Evolutionary conservation across 1,140 invertebrate genomes (phyloP).

Genomic region (Sesamia nonagrioides): DNA sequence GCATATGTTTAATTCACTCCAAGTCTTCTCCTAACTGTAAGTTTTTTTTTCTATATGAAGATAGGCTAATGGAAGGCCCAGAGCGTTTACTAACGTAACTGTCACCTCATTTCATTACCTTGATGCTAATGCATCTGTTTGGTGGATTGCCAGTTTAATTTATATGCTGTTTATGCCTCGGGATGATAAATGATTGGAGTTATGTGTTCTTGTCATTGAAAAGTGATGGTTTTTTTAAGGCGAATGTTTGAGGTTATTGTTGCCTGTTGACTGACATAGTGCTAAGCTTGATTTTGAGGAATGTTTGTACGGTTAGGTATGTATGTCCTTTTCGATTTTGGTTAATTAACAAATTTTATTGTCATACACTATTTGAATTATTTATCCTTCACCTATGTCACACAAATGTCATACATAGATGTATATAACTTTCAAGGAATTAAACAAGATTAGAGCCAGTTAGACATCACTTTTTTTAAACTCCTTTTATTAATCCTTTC

Average conservation of each 20-base stretch:
- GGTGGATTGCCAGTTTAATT: slow-evolving; percentile 65
- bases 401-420: too few species aligned
- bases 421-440: too few species aligned
- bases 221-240: slow-evolving; percentile 28
- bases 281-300: background rate
- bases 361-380: too few species aligned
- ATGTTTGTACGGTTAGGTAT: background rate
- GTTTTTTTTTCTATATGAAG: slow-evolving; percentile 23
- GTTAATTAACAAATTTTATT: too few species aligned
- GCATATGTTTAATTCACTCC: background rate
- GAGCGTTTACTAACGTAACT: slow-evolving; percentile 41
- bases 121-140: slow-evolving; percentile 54
- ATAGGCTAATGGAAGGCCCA: slow-evolving; percentile 48
- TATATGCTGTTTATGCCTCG: slow-evolving; percentile 65
- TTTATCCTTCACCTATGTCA: too few species aligned
- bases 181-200: slow-evolving; percentile 59
- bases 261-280: background rate
- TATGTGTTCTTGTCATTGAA: slow-evolving; percentile 41
- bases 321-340: background rate
- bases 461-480: too few species aligned
- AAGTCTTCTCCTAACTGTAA: background rate
- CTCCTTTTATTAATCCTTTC: too few species aligned
- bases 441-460: too few species aligned
- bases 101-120: slow-evolving; percentile 51
- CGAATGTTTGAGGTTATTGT: slow-evolving; percentile 11